Base-by-base conservation (phyloP, 2,888 invertebrate genomes). In the Lamproptera curius region DNA sequence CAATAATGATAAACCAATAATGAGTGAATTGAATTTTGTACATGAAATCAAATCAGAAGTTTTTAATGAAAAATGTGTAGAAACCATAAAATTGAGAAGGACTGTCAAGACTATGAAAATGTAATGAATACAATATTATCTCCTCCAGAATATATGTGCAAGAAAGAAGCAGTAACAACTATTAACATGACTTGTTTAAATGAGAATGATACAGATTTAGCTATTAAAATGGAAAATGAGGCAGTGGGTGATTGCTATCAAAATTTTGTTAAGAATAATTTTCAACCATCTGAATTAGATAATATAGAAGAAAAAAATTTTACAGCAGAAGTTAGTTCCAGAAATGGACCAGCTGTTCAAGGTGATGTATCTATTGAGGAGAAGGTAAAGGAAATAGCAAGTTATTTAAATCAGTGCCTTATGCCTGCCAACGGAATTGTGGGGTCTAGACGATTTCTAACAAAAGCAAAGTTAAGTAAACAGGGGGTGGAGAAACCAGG, bases 401-500 rank as follows among this genome's bases (percentile, higher is more conserved):
- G 23, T 41, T 44, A 49, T 36, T 6, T 44, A 10, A 44, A 31
- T 28, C 36, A 44, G n/a, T 40, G 40, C 35, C 33, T 45, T 33
- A 9, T 36, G 15, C 6, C 31, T 5, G 43, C 35, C 16, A 44
- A 49, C 15, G 31, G 11, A 16, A 44, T 36, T 31, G 20, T 31
- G 11, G 40, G 20, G 4, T 2, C 49, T 10, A 40, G 36, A n/a
- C 44, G 20, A 20, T 49, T 36, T 20, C n/a, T 31, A n/a, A 43
- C 17, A 20, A 67, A 67, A 53, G 72, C 76, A 2, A 81, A 81
- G 61, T 60, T 74, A 50, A 70, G 63, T 72, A 76, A 47, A 75
- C 75, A 63, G 72, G 76, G 52, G 46, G 44, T 26, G 42, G 33
- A 47, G 62, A 76, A 77, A 55, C 82, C 83, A 46, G 84, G 81